Percentiles rank a stretch among this genome's conserved stretches.
These are phyloP conservation scores for Rhadina sibilatrix DNA, from an alignment of 2,113 vertebrate species.

Conservation along the genomic window DNA sequence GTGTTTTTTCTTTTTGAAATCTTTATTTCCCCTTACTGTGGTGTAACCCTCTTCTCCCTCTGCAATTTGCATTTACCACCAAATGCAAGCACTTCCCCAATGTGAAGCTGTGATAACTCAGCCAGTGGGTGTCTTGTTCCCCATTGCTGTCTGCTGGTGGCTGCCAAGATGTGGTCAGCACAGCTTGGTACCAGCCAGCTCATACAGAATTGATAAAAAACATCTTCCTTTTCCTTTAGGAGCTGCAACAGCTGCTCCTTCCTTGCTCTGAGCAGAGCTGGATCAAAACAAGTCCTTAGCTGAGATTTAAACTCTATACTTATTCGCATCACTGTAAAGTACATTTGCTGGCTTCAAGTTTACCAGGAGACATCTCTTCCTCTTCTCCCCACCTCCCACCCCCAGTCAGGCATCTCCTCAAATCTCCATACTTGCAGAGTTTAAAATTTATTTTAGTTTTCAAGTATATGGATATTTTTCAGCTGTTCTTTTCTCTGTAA, in stretches of 20 bases:
- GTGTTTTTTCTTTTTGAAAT: background rate
- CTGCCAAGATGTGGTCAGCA: conserved; percentile 31
- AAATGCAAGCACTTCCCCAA: background rate
- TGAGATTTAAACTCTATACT: background rate
- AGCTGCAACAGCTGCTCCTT: background rate
- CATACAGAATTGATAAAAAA: background rate
- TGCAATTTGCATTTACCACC: background rate
- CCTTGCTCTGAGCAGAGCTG: background rate
- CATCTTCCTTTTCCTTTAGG: background rate
- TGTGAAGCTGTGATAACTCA: background rate
- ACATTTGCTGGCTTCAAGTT: background rate
- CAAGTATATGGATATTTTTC: background rate
- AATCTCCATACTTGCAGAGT: background rate
- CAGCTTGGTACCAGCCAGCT: background rate
- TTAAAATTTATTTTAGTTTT: background rate
- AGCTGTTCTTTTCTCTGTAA: background rate
- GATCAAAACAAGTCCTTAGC: background rate
- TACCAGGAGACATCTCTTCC: background rate
- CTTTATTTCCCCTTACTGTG: background rate
- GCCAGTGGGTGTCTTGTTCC: background rate
- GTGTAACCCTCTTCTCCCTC: background rate
- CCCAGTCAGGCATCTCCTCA: background rate
- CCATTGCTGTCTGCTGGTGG: background rate
- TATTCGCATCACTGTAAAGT: background rate
- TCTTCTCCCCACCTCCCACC: too few species aligned